Conservation (phyloP, 2,113 vertebrate species). For the Festucalex cinctus region DNA sequence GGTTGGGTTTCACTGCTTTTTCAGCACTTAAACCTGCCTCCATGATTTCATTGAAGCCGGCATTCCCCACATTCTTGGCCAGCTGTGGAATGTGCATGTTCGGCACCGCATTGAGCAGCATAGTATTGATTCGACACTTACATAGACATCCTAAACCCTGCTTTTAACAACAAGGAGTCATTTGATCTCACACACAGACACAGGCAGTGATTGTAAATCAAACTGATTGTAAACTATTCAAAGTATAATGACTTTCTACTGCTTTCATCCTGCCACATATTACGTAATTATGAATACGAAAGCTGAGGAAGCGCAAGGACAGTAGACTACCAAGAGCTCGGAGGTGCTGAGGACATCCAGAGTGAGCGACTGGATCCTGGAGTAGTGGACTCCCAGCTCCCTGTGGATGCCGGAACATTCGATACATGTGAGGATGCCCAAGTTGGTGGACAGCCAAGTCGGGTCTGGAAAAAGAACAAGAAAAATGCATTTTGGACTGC, state of each 20-base stretch:
- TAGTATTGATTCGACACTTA: constrained; percentile 31
- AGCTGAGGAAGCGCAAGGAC: neutral
- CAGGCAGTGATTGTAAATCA: constrained; percentile 38
- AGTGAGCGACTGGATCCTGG: constrained; percentile 96
- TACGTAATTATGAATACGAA: neutral
- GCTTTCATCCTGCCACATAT: neutral
- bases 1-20: constrained; percentile 86
- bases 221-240: constrained; percentile 45
- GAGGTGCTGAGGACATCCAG: constrained; percentile 96
- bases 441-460: constrained; percentile 96
- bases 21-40: constrained; percentile 84
- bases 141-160: constrained; percentile 3
- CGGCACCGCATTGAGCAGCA: constrained; percentile 9
- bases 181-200: constrained; percentile 33
- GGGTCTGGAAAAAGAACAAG: constrained; percentile 74
- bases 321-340: constrained; percentile 87
- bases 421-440: constrained; percentile 78
- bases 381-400: constrained; percentile 93
- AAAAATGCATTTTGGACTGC: neutral
- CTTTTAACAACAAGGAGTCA: constrained; percentile 9
- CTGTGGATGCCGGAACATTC: constrained; percentile 79
- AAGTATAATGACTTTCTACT: neutral
- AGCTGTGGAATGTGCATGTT: constrained; percentile 75
- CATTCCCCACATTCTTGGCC: constrained; percentile 98
- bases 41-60: constrained; percentile 98